Conservation (phyloP, 1,140 invertebrate genomes). For the Tribolium madens region DNA sequence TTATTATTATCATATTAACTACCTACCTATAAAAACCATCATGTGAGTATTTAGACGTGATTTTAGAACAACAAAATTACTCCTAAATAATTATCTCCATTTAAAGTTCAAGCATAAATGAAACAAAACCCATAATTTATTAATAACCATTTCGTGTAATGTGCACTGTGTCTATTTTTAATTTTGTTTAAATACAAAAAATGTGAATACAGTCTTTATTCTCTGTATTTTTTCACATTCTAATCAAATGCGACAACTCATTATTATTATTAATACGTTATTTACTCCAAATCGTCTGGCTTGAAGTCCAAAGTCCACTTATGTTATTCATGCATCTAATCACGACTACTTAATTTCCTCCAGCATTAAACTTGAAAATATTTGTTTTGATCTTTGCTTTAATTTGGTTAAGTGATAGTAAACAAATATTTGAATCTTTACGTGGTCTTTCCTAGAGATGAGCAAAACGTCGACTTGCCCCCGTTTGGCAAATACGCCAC, state of each 20-base stretch:
- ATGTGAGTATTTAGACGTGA: too few species aligned
- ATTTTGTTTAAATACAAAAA: too few species aligned
- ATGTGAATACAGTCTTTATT: too few species aligned
- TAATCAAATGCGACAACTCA: not conserved
- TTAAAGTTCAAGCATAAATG: too few species aligned
- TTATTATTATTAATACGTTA: not conserved
- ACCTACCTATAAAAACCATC: too few species aligned
- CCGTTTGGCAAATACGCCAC: constrained; percentile 92
- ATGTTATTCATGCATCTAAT: not conserved
- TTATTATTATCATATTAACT: too few species aligned
- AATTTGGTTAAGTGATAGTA: not conserved
- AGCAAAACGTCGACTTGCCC: constrained; percentile 85
- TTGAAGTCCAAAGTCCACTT: not conserved
- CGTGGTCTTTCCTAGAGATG: constrained; percentile 71
- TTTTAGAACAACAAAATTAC: too few species aligned
- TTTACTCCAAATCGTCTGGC: not conserved
- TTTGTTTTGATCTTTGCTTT: not conserved
- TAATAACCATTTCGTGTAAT: too few species aligned
- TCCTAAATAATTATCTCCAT: too few species aligned
- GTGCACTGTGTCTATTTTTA: too few species aligned
- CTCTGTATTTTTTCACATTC: too few species aligned
- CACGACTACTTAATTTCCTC: not conserved
- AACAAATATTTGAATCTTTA: not conserved
- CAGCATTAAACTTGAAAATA: not conserved
- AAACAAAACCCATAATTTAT: too few species aligned